A percentile compares a stretch with the other conserved stretches of the same genome.
Conservation (phyloP, 2,797 vertebrate species). For the Cichlasoma orientale region DNA sequence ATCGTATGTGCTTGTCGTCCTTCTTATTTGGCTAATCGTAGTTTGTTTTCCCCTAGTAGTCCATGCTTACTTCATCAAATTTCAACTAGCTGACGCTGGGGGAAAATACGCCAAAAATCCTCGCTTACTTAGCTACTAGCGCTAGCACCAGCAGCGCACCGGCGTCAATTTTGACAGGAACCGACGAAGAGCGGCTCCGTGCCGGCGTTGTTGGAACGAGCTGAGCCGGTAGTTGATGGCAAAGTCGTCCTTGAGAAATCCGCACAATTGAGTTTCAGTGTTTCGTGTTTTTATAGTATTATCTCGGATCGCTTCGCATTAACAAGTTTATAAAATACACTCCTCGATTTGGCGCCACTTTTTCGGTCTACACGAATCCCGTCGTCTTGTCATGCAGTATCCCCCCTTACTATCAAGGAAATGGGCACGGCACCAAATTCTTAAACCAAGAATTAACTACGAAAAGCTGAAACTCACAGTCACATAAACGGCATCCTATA, state of each 20-base stretch:
- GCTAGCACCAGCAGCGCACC: slow-evolving; percentile 71
- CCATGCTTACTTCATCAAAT: slow-evolving; percentile 8
- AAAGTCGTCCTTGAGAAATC: background rate
- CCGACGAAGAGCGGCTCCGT: slow-evolving; percentile 58
- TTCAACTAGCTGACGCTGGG: slow-evolving; percentile 43
- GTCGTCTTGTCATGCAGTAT: slow-evolving; percentile 46
- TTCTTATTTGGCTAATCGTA: background rate
- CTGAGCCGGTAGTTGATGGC: slow-evolving; percentile 32
- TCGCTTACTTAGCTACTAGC: slow-evolving; percentile 57
- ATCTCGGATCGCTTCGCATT: background rate
- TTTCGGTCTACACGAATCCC: slow-evolving; percentile 72
- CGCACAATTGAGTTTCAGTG: background rate
- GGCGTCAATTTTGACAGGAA: slow-evolving; percentile 82
- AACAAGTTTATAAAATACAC: slow-evolving; percentile 60
- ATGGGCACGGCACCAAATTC: background rate
- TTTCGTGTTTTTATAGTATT: background rate
- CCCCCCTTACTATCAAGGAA: slow-evolving; percentile 27
- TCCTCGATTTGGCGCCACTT: slow-evolving; percentile 85
- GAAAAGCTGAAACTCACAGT: background rate
- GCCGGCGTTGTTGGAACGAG: slow-evolving; percentile 49
- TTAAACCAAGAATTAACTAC: background rate
- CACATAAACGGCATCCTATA: too few species aligned
- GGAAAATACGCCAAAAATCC: slow-evolving; percentile 40
- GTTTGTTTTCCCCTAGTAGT: background rate
- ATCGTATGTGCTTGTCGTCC: accelerated